Evolutionary conservation across 2,888 invertebrate genomes (phyloP), one percentile per base, ranked within the genome.

Genomic region (Platypus cylindrus): DNA sequence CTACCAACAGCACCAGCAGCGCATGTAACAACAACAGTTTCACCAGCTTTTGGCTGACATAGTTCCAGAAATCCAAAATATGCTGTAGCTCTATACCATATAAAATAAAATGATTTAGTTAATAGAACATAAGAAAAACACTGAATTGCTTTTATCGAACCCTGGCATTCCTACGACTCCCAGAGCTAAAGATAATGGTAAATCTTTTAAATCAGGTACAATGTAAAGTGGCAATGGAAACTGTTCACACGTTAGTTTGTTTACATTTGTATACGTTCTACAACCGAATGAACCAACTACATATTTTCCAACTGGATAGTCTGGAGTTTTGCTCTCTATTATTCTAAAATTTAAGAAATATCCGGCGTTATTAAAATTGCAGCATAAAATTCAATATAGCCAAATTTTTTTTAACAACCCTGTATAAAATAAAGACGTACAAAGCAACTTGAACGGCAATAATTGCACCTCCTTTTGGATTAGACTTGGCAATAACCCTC

Each of bases 1-100:
- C 71, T 75, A 4, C 84, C 85, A 9, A 84, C 82, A 22, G 82
- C 83, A 12, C 84, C 84, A 14, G 78, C 83, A 9, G 83, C 84
- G 3, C 75, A 75, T 17, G 73, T 75, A 2, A 85, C 71, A 2
- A 78, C 74, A 9, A 84, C 68, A 1, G 75, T 76, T 58, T 85
- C 82, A 7, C 78, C 81, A 3, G 67, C 47, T 59, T 79, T 75
- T 2, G 82, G 79, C 39, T 72, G 56, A 43, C 80, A 81, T 38
- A 81, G 61, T 46, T 82, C 77, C 42, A 75, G 57, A 8, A 83
- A 61, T 1, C 83, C 84, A 60, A 82, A 81, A 51, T 78, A 78
- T 0, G 82, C 80, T 2, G 82, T 78, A 47, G 73, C 74, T 14
- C 82, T 79, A 18, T 47, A 28, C 11, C 5, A 32, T 27, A 30